Evolutionary conservation across 2,888 invertebrate genomes (phyloP), one percentile per base, ranked within the genome.

Genomic region (Cryptocephalus primarius): DNA sequence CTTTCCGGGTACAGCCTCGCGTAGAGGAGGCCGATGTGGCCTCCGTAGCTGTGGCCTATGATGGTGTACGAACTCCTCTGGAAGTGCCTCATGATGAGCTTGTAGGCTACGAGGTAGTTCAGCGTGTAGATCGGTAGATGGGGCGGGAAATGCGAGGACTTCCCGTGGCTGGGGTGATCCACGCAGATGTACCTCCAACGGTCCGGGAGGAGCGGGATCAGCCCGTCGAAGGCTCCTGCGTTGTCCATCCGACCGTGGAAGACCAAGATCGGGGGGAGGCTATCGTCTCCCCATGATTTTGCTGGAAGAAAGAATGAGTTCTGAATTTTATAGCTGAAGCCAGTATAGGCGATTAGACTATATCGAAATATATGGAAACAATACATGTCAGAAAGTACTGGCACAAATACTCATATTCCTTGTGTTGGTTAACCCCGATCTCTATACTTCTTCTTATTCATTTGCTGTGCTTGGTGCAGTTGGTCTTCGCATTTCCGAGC

Each of bases 161-260:
- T 71, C 1, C 80, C 80, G 49, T 74, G 78, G 1, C 83, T 78
- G 0, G 81, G 81, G 8, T 80, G 62, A 55, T 82, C 81, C 39
- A 74, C 60, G 45, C 68, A 67, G 12, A 73, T 64, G 55, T 61
- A 76, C 55, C 55, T 73, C 60, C 54, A 70, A 32, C 8, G 61
- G 10, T 58, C 62, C 0, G 79, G 76, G 38, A 82, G 59, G n/a
- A 71, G 56, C 10, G 71, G 71, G n/a, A 78, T 70, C 1, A 82
- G 60, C 0, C 73, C 69, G 46, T 79, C 71, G 63, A 78, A 81
- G 36, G 75, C 71, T 2, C 76, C 77, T 0, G 77, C 76, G 3
- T 79, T 78, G 60, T 82, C 81, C 54, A 74, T 67, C 48, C 69
- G 60, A 0, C 82, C 82, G 54, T 81, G 82, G 22, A 78, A 67